These are phyloP conservation scores for Mormyrus hasselquistii DNA, from an alignment of 2,797 vertebrate genomes.

Conservation along the genomic window DNA sequence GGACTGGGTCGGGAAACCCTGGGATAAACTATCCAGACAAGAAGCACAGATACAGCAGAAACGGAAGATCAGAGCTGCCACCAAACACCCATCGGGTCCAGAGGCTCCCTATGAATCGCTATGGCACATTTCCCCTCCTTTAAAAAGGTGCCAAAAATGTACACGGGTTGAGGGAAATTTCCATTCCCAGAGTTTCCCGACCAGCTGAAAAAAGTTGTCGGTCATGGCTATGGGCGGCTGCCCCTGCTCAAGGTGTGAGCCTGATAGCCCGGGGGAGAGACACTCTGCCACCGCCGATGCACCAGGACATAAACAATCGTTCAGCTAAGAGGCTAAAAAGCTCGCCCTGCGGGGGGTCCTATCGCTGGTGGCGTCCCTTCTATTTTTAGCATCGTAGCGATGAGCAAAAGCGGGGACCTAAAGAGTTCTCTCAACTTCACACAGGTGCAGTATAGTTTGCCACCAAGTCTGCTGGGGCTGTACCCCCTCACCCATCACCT, in stretches of 20 bases:
- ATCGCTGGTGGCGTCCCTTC: neutral
- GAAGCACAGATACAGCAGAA: constrained; percentile 30
- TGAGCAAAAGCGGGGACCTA: neutral
- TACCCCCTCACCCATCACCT: neutral
- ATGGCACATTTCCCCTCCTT: neutral
- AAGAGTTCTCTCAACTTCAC: neutral
- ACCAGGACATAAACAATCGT: neutral
- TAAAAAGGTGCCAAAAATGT: neutral
- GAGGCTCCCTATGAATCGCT: neutral
- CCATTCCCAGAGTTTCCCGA: neutral
- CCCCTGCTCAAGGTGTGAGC: neutral
- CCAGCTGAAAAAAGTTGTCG: neutral
- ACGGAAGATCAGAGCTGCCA: constrained; percentile 39
- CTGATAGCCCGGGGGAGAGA: neutral
- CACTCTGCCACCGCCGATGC: neutral
- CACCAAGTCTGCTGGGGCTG: neutral
- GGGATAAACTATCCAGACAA: neutral
- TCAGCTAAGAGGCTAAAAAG: neutral
- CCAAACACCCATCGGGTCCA: neutral
- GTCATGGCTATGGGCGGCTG: neutral
- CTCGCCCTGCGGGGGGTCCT: neutral
- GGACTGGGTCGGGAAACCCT: neutral
- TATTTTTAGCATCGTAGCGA: neutral
- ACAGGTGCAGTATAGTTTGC: neutral
- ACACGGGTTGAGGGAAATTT: neutral